Evolutionary conservation across 2,888 invertebrate species (phyloP).

Genomic region (Scaptomyza parva): DNA sequence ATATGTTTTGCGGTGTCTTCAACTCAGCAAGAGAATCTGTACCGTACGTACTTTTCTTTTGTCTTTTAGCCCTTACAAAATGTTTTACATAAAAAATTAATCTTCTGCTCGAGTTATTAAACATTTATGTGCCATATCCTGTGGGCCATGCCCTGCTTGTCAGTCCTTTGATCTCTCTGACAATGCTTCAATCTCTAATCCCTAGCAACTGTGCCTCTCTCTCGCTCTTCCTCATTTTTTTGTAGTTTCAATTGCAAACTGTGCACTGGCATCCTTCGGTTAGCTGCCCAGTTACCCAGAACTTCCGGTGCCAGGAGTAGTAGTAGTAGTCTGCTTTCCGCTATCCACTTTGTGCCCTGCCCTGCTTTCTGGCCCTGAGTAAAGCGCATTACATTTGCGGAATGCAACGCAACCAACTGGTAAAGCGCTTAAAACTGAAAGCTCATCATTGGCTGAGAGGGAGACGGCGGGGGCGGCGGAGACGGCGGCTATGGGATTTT

Average conservation of each 20-base stretch:
- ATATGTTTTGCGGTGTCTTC: conserved; percentile 64
- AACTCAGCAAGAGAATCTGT: neutral
- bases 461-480: no score
- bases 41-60: conserved; percentile 14
- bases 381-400: conserved; percentile 57
- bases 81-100: conserved; percentile 60
- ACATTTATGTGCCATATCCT: conserved; percentile 47
- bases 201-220: conserved; percentile 51
- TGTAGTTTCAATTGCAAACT: conserved; percentile 40
- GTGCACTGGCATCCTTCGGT: conserved; percentile 45
- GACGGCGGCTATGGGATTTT: conserved; percentile 14
- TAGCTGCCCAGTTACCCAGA: conserved; percentile 35
- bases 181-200: conserved; percentile 51
- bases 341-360: neutral
- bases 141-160: conserved; percentile 6
- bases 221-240: neutral
- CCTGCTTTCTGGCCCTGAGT: no score
- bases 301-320: conserved; percentile 56
- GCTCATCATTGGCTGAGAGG: conserved; percentile 50
- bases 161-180: conserved; percentile 3
- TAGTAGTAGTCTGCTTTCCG: neutral
- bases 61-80: conserved; percentile 37
- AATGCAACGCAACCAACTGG: conserved; percentile 41
- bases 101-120: conserved; percentile 70
- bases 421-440: conserved; percentile 71